A percentile compares a stretch with the other conserved stretches of the same genome.
phyloP scores from a whole-genome alignment of 2,888 invertebrate genomes.

The Lathronympha strigana region DNA sequence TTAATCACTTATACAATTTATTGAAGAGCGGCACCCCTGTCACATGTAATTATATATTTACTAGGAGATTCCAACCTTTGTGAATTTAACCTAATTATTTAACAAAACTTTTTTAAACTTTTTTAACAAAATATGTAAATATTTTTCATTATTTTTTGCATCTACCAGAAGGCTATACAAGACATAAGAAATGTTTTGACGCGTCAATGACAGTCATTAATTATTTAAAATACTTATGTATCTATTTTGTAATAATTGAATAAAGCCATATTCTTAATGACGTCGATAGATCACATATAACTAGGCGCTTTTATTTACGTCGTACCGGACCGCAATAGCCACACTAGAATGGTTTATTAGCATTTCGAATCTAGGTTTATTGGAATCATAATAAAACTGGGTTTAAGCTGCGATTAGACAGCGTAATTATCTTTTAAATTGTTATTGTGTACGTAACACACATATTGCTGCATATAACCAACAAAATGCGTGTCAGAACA shows the following conservation, averaged over 20 bases:
- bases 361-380: constrained; percentile 61
- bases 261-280: constrained; percentile 1
- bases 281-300: constrained; percentile 11
- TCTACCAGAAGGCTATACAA: not conserved
- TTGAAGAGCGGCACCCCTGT: too few species aligned
- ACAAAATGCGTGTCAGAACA: not conserved
- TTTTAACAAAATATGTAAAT: too few species aligned
- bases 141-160: too few species aligned
- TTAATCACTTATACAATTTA: too few species aligned
- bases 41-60: too few species aligned
- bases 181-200: not conserved
- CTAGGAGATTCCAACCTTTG: too few species aligned
- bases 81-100: too few species aligned
- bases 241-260: not conserved
- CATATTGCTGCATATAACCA: constrained; percentile 38
- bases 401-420: constrained; percentile 50
- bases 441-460: constrained; percentile 48
- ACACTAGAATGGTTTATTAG: constrained; percentile 54
- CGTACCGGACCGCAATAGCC: constrained; percentile 57
- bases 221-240: not conserved
- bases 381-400: constrained; percentile 51
- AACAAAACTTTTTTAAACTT: too few species aligned
- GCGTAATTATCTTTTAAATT: constrained; percentile 53
- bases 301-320: constrained; percentile 31
- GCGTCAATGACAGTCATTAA: not conserved